Base-by-base conservation (phyloP, 2,888 invertebrate species). In the Limenitis camilla region DNA sequence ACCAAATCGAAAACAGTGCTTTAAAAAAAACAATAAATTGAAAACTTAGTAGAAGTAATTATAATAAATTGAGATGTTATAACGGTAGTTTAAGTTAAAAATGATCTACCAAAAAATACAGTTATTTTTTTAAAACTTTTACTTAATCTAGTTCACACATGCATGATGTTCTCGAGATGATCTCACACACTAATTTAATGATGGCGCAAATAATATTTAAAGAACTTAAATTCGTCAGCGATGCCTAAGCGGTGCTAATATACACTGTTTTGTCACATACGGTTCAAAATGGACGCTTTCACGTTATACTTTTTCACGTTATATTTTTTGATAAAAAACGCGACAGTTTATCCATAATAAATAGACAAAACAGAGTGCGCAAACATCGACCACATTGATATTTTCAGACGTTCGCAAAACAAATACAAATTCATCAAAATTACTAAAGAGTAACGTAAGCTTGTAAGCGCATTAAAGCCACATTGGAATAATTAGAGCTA, bases 161-260 rank as follows among this genome's bases (percentile, higher is more conserved):
- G 55, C 49, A 49, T 31, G 36, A 44, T 11, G 35, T 40, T 42
- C 35, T 27, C 40, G 42, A 42, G 8, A 42, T 55, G 55, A 55
- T 35, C 7, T 35, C 43, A 47, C 32, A 40, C 30, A 52, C 49
- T 53, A 55, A 32, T 66, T 60, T 61, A 68, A 79, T 80, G 81
- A 77, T 80, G 79, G 71, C 57, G 85, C 82, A 85, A 84, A 74
- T 69, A 5, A 84, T 71, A 72, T 31, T 39, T 57, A 65, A 77
- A 59, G 61, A 39, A 52, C 78, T 77, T 69, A 59, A 71, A 73
- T 69, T 60, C 49, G 50, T 57, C 74, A 83, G 85, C 86, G 67
- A 83, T 84, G 83, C 80, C 69, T 67, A 68, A 83, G 83, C 86
- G 64, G 83, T 83, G 81, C 76, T 60, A 60, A 58, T 60, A 62